These are phyloP conservation scores for Hyperoodon ampullatus DNA, from an alignment of 2,113 vertebrate species.

Conservation along the genomic window DNA sequence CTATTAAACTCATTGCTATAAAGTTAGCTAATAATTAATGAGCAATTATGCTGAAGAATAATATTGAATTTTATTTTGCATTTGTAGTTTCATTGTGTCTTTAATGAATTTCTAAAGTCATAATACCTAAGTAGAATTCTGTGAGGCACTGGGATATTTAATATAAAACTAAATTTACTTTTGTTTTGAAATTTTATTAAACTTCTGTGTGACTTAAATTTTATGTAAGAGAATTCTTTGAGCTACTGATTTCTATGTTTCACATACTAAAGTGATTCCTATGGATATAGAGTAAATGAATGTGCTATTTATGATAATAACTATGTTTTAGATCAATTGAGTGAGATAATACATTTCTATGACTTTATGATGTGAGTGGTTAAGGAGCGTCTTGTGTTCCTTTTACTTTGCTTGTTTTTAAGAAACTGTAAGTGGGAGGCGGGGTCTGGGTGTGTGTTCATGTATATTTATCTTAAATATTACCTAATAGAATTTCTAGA, in stretches of 20 bases:
- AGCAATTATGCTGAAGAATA: background rate
- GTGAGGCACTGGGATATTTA: background rate
- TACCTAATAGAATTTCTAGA: background rate
- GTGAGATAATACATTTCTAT: background rate
- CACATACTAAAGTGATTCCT: background rate
- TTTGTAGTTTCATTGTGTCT: background rate
- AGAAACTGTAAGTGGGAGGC: background rate
- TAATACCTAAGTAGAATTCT: background rate
- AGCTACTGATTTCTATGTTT: background rate
- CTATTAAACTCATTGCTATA: background rate
- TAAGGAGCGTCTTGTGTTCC: background rate
- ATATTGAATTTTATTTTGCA: background rate
- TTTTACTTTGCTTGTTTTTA: background rate
- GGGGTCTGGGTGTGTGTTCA: background rate
- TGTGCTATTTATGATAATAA: background rate
- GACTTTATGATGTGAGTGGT: background rate
- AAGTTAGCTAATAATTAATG: constrained; percentile 18
- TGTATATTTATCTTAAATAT: background rate
- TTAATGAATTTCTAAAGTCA: background rate
- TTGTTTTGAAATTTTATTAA: constrained; percentile 11
- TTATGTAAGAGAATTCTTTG: background rate
- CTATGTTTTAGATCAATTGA: background rate
- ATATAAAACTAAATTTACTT: background rate
- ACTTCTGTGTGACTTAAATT: background rate
- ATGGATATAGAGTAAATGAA: background rate